phyloP scores from a whole-genome alignment of 1,140 invertebrate species.

The Drosophila sucinea region DNA sequence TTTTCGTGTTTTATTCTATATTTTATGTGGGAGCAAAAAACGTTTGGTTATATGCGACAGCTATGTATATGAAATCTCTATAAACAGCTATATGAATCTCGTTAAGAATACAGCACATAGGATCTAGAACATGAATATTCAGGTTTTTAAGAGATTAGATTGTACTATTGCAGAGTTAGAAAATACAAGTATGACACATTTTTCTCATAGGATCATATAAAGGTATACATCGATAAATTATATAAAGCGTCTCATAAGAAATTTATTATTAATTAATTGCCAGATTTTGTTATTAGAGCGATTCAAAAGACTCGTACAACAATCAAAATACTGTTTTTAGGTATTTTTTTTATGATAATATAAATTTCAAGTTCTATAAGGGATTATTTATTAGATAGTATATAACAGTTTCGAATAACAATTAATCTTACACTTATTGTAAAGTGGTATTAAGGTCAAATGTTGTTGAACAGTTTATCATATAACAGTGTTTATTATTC shows the following conservation, averaged over 20 bases:
- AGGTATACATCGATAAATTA: too few relatives aligned
- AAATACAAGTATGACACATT: too few relatives aligned
- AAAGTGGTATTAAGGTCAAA: neutral
- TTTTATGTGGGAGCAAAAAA: neutral
- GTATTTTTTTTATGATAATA: neutral
- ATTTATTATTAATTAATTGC: neutral
- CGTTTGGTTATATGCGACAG: too few relatives aligned
- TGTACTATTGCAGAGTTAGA: too few relatives aligned
- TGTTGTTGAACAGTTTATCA: neutral
- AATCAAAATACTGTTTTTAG: neutral
- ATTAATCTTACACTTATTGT: constrained; percentile 14
- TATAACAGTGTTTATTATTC: constrained; percentile 19
- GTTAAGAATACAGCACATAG: too few relatives aligned
- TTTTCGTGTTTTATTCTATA: constrained; percentile 29
- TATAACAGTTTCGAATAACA: constrained; percentile 8
- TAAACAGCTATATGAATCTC: too few relatives aligned
- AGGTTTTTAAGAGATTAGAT: too few relatives aligned
- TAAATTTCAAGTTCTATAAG: neutral
- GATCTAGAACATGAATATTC: too few relatives aligned
- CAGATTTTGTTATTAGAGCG: neutral
- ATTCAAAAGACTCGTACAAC: neutral
- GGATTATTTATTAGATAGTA: neutral
- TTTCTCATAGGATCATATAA: too few relatives aligned
- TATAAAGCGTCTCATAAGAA: too few relatives aligned
- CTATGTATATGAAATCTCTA: too few relatives aligned